Conservation (phyloP, 2,888 invertebrate genomes). For the Bellardia pandia region DNA sequence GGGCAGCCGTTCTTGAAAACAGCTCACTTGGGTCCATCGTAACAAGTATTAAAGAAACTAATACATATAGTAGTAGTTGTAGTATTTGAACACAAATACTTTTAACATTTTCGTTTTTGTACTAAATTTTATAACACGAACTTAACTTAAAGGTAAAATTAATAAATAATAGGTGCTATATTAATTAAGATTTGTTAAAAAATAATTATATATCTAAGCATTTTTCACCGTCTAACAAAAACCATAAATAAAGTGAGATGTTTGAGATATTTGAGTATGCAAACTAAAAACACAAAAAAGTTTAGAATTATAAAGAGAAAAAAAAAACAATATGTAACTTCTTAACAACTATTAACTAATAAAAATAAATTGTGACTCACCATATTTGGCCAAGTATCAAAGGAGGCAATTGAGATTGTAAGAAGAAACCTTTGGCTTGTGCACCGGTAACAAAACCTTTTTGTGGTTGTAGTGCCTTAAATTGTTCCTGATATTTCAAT, state of each 20-base stretch:
- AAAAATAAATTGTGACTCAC: slow-evolving; percentile 85
- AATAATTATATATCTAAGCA: background rate
- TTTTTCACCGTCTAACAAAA: background rate
- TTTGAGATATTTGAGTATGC: background rate
- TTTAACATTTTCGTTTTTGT: too few relatives aligned
- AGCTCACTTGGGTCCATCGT: too few relatives aligned
- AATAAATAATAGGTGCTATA: too few relatives aligned
- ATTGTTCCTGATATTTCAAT: slow-evolving; percentile 95
- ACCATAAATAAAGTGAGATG: background rate
- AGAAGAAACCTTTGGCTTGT: slow-evolving; percentile 96
- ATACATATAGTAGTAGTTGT: too few relatives aligned
- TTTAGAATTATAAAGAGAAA: background rate
- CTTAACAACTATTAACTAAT: background rate
- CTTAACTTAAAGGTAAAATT: too few relatives aligned
- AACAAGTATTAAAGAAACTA: too few relatives aligned
- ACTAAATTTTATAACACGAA: too few relatives aligned
- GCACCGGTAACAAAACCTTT: slow-evolving; percentile 95
- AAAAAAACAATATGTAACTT: background rate
- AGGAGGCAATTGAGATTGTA: slow-evolving; percentile 96
- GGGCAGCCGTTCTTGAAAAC: too few relatives aligned
- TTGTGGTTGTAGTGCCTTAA: slow-evolving; percentile 92
- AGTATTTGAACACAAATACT: too few relatives aligned
- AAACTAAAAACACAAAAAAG: background rate
- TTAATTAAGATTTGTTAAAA: too few relatives aligned
- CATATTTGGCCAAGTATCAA: slow-evolving; percentile 96